Evolutionary conservation across 2,888 invertebrate genomes (phyloP).

Genomic region (Caenorhabditis zanzibari): DNA sequence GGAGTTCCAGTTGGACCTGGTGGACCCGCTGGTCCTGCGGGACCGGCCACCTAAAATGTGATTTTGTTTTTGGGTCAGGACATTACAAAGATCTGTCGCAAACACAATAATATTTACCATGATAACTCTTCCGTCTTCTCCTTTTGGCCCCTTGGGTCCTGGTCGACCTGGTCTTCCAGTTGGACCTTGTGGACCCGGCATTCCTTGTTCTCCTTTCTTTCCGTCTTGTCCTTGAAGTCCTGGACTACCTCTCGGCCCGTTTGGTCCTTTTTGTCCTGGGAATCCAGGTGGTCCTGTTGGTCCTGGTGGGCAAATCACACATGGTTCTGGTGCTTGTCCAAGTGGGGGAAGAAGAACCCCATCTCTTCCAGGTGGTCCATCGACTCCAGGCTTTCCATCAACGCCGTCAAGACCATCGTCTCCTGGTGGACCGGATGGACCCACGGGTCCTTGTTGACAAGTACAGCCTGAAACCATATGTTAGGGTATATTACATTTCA

Average conservation of each 20-base stretch:
- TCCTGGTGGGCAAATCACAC: constrained; percentile 82
- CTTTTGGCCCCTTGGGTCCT: constrained; percentile 73
- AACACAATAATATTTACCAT: constrained; percentile 60
- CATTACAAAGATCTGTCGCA: not conserved
- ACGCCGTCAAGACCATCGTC: constrained; percentile 73
- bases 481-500: not conserved
- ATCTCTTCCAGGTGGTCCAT: constrained; percentile 70
- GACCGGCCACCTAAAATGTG: constrained; percentile 70
- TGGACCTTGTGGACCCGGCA: constrained; percentile 80
- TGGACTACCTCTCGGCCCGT: constrained; percentile 75
- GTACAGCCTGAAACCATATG: constrained; percentile 60
- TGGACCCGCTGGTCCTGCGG: constrained; percentile 72
- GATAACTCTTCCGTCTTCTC: constrained; percentile 74
- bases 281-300: constrained; percentile 78
- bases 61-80: not conserved
- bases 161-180: constrained; percentile 73
- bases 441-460: constrained; percentile 72
- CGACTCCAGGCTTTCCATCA: constrained; percentile 72
- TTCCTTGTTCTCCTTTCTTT: constrained; percentile 79
- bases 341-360: constrained; percentile 68
- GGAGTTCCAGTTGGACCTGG: constrained; percentile 70
- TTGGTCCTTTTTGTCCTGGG: constrained; percentile 81
- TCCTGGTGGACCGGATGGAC: constrained; percentile 73
- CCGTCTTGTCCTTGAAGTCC: constrained; percentile 80
- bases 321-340: constrained; percentile 77